Evolutionary conservation across 1,140 invertebrate genomes (phyloP).

Genomic region (Drosophila pachea): DNA sequence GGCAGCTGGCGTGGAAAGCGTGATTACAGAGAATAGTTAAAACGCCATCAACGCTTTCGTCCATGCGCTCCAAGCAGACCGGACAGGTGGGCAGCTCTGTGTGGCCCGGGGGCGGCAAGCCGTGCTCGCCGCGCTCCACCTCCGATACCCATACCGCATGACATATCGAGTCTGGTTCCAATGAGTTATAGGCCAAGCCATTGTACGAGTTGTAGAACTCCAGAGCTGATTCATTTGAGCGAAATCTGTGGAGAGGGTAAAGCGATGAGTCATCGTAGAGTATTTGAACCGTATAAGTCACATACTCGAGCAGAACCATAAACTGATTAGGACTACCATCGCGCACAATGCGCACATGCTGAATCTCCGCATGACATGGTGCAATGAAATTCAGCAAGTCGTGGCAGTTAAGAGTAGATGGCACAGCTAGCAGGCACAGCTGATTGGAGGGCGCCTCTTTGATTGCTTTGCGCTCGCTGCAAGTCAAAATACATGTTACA

Average conservation of each 20-base stretch:
- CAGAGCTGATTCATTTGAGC: conserved; percentile 87
- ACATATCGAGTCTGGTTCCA: conserved; percentile 94
- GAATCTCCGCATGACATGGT: conserved; percentile 93
- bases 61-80: conserved; percentile 93
- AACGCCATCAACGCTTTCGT: conserved; percentile 98
- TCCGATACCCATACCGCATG: conserved; percentile 96
- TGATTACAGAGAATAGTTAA: conserved; percentile 99
- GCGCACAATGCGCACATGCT: conserved; percentile 94
- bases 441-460: conserved; percentile 88
- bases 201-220: conserved; percentile 97
- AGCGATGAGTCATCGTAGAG: neutral
- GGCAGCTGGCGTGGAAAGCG: conserved; percentile 96
- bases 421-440: conserved; percentile 94
- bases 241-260: conserved; percentile 79
- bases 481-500: conserved; percentile 12
- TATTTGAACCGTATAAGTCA: conserved; percentile 78
- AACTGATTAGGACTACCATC: conserved; percentile 95
- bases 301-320: conserved; percentile 92
- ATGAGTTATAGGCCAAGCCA: conserved; percentile 93
- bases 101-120: conserved; percentile 86
- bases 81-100: conserved; percentile 99
- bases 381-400: conserved; percentile 97
- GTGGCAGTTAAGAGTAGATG: conserved; percentile 94
- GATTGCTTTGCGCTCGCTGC: conserved; percentile 82
- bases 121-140: conserved; percentile 89